A percentile compares a stretch with the other conserved stretches of the same genome.
Evolutionary conservation across 2,888 invertebrate species (phyloP).

Genomic region (Heliothis peltigera): DNA sequence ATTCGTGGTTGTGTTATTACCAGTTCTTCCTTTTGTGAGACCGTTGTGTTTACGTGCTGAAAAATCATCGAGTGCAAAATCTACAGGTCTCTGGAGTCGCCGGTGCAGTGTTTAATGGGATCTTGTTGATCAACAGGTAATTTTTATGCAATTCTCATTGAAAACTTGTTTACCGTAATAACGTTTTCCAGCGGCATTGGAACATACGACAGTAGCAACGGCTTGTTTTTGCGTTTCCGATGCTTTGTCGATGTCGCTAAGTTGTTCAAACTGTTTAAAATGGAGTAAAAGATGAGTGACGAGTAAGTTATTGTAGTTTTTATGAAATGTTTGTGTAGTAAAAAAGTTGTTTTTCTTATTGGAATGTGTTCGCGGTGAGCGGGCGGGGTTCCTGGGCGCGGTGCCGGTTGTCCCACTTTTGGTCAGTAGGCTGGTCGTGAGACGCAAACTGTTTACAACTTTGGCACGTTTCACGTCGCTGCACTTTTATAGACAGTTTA

Average conservation of each 20-base stretch:
- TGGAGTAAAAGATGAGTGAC: conserved; percentile 22
- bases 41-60: conserved; percentile 86
- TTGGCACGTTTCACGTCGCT: conserved; percentile 57
- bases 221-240: conserved; percentile 52
- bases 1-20: conserved; percentile 83
- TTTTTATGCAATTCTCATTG: conserved; percentile 50
- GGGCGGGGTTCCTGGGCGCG: conserved; percentile 81
- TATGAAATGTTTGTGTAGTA: conserved; percentile 43
- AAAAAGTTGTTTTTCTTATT: conserved; percentile 64
- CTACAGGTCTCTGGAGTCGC: conserved; percentile 75
- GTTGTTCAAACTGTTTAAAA: conserved; percentile 27
- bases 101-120: conserved; percentile 86
- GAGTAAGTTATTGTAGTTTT: conserved; percentile 34
- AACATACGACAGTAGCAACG: conserved; percentile 34
- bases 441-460: conserved; percentile 61
- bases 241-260: conserved; percentile 47
- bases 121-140: conserved; percentile 87
- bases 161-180: conserved; percentile 45
- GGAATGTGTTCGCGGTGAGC: conserved; percentile 68
- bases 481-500: conserved; percentile 47
- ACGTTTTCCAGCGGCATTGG: conserved; percentile 28
- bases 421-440: conserved; percentile 59
- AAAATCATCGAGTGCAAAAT: conserved; percentile 74
- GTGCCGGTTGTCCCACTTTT: conserved; percentile 84
- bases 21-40: conserved; percentile 87